Conservation (phyloP, 2,888 invertebrate species). For the Leptopterna dolabrata region DNA sequence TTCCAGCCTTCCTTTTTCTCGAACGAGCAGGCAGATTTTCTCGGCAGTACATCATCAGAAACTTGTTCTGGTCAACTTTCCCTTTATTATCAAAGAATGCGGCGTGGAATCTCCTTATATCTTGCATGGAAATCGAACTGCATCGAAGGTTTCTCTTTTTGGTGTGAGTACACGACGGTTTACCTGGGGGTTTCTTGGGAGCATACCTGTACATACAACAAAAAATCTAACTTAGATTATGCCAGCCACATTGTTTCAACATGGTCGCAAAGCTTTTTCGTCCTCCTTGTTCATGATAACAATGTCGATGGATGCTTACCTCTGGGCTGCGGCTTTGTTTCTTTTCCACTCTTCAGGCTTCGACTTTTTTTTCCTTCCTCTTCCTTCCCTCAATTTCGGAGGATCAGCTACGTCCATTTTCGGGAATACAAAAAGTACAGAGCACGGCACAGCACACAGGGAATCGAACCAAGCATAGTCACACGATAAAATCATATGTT, state of each 20-base stretch:
- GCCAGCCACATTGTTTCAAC: background rate
- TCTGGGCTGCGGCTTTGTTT: background rate
- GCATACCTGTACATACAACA: background rate
- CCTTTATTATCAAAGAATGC: background rate
- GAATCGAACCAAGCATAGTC: too few relatives aligned
- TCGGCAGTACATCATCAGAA: background rate
- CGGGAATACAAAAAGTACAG: too few relatives aligned
- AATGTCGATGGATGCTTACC: background rate
- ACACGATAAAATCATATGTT: too few relatives aligned
- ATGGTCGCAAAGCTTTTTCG: background rate
- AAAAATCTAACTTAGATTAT: background rate
- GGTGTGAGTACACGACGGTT: background rate
- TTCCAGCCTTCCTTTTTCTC: too few relatives aligned
- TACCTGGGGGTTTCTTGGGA: background rate
- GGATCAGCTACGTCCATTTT: too few relatives aligned
- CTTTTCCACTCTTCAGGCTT: too few relatives aligned
- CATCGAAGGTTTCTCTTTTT: background rate
- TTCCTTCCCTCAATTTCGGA: too few relatives aligned
- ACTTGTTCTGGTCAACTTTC: background rate
- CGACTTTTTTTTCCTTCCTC: too few relatives aligned
- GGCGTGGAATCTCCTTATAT: background rate
- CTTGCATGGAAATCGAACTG: background rate
- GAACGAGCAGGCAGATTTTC: too few relatives aligned
- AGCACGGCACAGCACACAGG: too few relatives aligned
- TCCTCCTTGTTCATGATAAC: too few relatives aligned